Evolutionary conservation across 2,888 invertebrate species (phyloP), one percentile per base, ranked within the genome.

Genomic region (Idaea dimidiata): DNA sequence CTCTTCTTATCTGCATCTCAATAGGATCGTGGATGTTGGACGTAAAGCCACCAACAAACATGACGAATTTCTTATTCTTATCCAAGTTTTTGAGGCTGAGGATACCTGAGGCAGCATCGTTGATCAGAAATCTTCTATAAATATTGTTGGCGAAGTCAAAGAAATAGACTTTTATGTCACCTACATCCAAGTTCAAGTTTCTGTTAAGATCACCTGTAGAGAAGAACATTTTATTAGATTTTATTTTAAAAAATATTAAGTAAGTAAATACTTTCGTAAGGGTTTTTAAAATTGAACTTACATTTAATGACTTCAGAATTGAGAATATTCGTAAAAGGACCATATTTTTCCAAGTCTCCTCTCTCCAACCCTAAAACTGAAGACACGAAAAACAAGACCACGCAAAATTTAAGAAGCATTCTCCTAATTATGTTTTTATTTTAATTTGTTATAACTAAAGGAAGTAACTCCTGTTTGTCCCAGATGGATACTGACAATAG

Each of bases 1-100:
- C 80, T 10, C 87, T 80, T 31, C 88, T 79, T 5, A 92, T 77
- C 43, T 78, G 79, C 62, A 86, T 78, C 63, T 87, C 89, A 1
- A 86, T 87, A 53, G 77, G 83, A 58, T 86, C 87, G 67, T 87
- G 78, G 55, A 91, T 91, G 54, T 85, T 74, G 0, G 91, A 88
- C 59, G 87, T 90, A 70, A 83, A 91, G 3, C 91, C 91, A 0
- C 82, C 84, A 1, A 91, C 87, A 66, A 87, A 91, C 73, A 91
- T 75, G 17, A 88, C 79, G 68, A 90, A 84, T 64, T 81, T 78
- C 54, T 77, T 86, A 10, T 70, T 72, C 71, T 83, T 85, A 63
- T 88, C 85, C 6, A 91, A 73, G 16, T 71, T 71, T 16, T 74
- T 62, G 1, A 82, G 68, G 2, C 74, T 66, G 1, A 88, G 80